Base-by-base conservation (phyloP, 2,888 invertebrate genomes). In the Trichacis sp. region DNA sequence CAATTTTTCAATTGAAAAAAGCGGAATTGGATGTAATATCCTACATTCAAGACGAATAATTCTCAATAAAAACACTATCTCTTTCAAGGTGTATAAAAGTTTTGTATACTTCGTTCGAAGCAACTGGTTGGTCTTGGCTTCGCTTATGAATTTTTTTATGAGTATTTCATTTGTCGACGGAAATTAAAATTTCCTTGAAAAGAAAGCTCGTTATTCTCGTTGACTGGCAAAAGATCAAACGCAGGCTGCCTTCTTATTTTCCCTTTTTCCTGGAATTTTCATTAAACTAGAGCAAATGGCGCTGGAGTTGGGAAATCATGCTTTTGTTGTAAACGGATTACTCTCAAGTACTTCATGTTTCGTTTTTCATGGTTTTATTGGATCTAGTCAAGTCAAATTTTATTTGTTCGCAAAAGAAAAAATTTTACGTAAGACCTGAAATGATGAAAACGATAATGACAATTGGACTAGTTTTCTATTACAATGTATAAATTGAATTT, bases 171-270 rank as follows among this genome's bases (percentile, higher is more conserved):
- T 45, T 36, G 46, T 54, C 49, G 15, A 14, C n/a, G 36, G 18
- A 19, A 60, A 61, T 61, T 49, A 55, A 55, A 50, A 46, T 51
- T 46, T 46, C 50, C 49, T 18, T 40, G 29, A 19, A 30, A 46
- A 50, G 54, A 40, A 36, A 57, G 54, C 15, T 15, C 42, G 42
- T 42, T 46, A 40, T 61, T 51, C 17, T 12, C 38, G 56, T 54
- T 53, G 53, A 53, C 62, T 48, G 38, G 49, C 19, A 17, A 15
- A 38, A 54, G 58, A 58, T 64, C 58, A 64, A 64, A 64, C 40
- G 17, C 20, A 30, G 24, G 12, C 29, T 33, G 29, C 38, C 14
- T 38, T 24, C n/a, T 9, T 47, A 17, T 38, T 48, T 33, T 51
- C n/a, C n/a, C 38, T n/a, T 38, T 63, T 63, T 63, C 48, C 29